A percentile compares a stretch with the other conserved stretches of the same genome.
Conservation (phyloP, 2,888 invertebrate species). For the Darwinula stevensoni region DNA sequence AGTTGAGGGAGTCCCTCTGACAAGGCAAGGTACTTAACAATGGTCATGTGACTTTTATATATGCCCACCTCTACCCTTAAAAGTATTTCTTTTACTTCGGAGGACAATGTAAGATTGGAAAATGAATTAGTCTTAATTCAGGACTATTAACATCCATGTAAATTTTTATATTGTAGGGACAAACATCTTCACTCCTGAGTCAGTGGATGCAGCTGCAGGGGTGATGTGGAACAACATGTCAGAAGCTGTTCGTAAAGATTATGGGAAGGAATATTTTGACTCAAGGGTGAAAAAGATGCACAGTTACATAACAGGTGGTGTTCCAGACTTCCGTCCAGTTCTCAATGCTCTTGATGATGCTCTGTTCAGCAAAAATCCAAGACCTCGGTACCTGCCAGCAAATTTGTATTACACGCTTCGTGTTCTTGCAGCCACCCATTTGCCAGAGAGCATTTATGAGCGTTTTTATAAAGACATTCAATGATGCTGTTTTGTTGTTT, state of each 20-base stretch:
- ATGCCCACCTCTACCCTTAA: no score
- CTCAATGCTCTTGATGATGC: not conserved
- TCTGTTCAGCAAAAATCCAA: not conserved
- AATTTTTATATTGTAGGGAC: constrained; percentile 8
- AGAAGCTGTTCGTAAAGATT: constrained; percentile 39
- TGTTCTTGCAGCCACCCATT: not conserved
- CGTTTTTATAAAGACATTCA: not conserved
- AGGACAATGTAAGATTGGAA: no score
- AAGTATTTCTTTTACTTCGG: no score
- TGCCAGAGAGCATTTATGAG: constrained; percentile 1
- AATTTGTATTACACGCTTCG: not conserved
- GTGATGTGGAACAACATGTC: constrained; percentile 51
- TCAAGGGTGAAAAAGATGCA: constrained; percentile 43
- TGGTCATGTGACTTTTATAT: no score
- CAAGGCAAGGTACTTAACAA: no score
- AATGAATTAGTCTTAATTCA: no score
- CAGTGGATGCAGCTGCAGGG: constrained; percentile 25
- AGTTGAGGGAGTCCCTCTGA: no score
- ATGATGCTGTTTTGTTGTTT: no score
- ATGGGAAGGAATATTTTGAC: constrained; percentile 56
- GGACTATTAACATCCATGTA: no score
- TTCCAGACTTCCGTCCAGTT: constrained; percentile 12
- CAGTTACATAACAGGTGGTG: constrained; percentile 39
- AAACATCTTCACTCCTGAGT: constrained; percentile 10
- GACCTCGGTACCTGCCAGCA: not conserved